Evolutionary conservation across 2,888 invertebrate genomes (phyloP), one percentile per base, ranked within the genome.

Genomic region (Lasioglossum malachurum): DNA sequence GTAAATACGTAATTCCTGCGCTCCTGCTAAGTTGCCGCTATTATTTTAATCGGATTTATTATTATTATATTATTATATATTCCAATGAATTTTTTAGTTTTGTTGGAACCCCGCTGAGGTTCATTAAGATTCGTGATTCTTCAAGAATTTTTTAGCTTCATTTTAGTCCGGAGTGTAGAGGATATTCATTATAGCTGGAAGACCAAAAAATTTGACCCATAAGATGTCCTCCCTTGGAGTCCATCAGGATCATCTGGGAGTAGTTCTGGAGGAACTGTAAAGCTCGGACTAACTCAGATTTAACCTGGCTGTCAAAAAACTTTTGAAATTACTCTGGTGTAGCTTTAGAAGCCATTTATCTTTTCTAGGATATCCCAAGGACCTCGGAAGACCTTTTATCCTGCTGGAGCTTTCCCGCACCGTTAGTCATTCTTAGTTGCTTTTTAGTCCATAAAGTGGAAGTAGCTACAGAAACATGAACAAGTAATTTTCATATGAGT

Each of bases 21-120:
- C 2, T 27, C 27, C 27, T 27, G 12, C 49, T 23, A 53, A 53
- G 53, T 53, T 64, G n/a, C 5, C 60, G 60, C 60, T 64, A 64
- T 64, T 64, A 64, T 64, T 31, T 64, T 64, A 64, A 64, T 64
- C 60, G 27, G 16, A 64, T 53, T 53, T 53, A 53, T 53, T 10
- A n/a, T n/a, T n/a, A n/a, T n/a, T n/a, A n/a, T n/a, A n/a, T n/a
- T n/a, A n/a, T n/a, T n/a, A n/a, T n/a, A n/a, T n/a, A n/a, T n/a
- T 27, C 27, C 2, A 16, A 5, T 2, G 60, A 7, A 64, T 64
- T 31, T 64, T n/a, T 60, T 0, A 23, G 10, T 53, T 23, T 8
- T 23, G 2, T 53, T 23, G 10, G 23, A 53, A 46, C n/a, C 27
- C 5, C 60, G 1, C n/a, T 5, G 27, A 16, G 27, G 53, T 53